Evolutionary conservation across 2,113 vertebrate genomes (phyloP).

Genomic region (Spheniscus mendiculus): DNA sequence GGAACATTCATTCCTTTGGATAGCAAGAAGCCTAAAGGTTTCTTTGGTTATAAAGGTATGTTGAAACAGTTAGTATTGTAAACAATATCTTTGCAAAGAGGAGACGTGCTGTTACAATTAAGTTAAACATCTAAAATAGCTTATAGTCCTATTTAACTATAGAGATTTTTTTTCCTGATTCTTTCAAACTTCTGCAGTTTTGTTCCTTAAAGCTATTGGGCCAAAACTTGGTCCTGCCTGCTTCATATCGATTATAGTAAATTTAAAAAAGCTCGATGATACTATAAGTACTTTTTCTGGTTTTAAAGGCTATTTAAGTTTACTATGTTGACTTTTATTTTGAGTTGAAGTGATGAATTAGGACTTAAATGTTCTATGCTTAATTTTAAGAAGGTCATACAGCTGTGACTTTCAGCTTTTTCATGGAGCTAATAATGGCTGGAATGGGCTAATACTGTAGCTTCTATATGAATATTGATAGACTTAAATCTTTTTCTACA

Average conservation of each 20-base stretch:
- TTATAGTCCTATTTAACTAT: fast-evolving
- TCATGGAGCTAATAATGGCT: neutral
- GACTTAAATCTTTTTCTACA: slow-evolving; percentile 53
- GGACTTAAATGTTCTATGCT: neutral
- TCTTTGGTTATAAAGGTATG: slow-evolving; percentile 92
- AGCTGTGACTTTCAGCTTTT: neutral
- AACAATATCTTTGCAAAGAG: neutral
- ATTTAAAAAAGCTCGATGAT: neutral
- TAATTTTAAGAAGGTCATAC: neutral
- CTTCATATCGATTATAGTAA: neutral
- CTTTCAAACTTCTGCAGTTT: neutral
- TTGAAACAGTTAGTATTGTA: neutral
- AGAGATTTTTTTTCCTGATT: neutral
- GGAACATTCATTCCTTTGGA: slow-evolving; percentile 90
- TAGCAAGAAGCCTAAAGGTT: slow-evolving; percentile 86
- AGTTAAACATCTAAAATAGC: neutral
- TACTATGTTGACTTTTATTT: neutral
- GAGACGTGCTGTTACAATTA: neutral
- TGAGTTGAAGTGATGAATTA: neutral
- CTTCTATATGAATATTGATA: too few relatives aligned
- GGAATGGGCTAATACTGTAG: neutral
- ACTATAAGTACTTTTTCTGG: neutral
- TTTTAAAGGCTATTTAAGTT: neutral
- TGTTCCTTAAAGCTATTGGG: neutral
- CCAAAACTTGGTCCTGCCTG: neutral